Conservation (phyloP, 2,113 vertebrate species). For the Saiga tatarica region DNA sequence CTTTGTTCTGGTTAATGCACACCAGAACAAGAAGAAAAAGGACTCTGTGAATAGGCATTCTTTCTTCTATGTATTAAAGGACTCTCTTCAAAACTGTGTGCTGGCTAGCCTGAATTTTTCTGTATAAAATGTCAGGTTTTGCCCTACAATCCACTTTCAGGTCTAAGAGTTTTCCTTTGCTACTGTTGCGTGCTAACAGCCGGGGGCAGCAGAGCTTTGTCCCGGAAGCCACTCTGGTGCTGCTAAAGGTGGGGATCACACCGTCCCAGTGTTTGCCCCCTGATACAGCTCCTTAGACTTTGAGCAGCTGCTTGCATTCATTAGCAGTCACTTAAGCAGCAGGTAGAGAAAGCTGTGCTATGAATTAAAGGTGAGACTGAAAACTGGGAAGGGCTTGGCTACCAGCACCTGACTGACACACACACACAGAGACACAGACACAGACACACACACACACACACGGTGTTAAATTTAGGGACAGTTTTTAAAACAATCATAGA, state of each 20-base stretch:
- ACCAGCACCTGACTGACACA: background rate
- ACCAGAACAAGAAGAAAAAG: background rate
- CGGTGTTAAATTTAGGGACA: background rate
- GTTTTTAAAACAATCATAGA: background rate
- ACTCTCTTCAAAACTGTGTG: background rate
- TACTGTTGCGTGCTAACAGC: background rate
- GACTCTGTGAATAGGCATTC: background rate
- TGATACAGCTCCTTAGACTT: constrained; percentile 16
- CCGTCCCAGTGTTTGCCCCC: background rate
- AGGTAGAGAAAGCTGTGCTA: background rate
- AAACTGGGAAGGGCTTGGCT: background rate
- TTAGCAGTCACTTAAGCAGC: constrained; percentile 53
- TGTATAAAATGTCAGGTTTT: background rate
- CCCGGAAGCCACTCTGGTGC: background rate
- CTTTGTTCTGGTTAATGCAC: background rate
- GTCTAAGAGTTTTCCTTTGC: background rate
- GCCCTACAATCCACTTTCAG: background rate
- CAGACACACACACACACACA: background rate
- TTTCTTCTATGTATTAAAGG: background rate
- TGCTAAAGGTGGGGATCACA: background rate
- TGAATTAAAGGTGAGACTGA: background rate
- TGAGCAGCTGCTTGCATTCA: constrained; percentile 39
- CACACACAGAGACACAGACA: too few species aligned
- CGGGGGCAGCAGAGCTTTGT: constrained; percentile 21
- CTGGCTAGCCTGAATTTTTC: background rate